Evolutionary conservation across 2,888 invertebrate species (phyloP).

Genomic region (Amaurobius ferox): DNA sequence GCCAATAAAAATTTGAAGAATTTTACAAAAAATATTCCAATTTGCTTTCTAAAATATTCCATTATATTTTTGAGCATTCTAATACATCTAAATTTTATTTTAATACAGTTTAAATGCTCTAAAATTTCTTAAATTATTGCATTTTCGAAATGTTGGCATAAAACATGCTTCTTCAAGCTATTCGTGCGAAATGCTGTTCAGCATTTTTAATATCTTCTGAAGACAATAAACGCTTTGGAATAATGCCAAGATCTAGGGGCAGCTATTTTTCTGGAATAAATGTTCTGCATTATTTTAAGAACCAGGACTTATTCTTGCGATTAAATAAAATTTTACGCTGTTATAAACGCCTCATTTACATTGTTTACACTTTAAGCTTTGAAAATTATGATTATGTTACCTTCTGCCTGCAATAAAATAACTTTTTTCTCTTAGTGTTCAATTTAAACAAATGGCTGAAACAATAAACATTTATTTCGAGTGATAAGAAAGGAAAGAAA

Average conservation of each 20-base stretch:
- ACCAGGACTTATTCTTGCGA: neutral
- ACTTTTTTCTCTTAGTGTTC: neutral
- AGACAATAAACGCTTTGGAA: conserved; percentile 5
- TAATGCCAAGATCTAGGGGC: neutral
- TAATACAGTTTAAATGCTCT: too few species aligned
- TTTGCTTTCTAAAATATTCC: too few species aligned
- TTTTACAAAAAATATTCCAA: too few species aligned
- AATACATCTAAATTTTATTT: too few species aligned
- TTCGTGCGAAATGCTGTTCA: neutral
- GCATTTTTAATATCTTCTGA: neutral
- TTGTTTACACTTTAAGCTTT: neutral
- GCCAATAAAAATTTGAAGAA: too few species aligned
- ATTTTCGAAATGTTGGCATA: neutral
- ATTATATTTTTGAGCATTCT: too few species aligned
- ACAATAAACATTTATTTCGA: too few species aligned
- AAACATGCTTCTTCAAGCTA: neutral
- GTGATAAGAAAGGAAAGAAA: too few species aligned
- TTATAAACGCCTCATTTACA: neutral
- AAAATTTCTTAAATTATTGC: neutral
- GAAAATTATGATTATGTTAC: neutral
- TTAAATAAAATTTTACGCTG: neutral
- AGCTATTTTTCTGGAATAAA: neutral
- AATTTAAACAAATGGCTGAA: too few species aligned
- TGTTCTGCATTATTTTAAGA: neutral
- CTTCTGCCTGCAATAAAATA: neutral